Conservation (phyloP, 2,113 vertebrate species). For the Apaloderma vittatum region DNA sequence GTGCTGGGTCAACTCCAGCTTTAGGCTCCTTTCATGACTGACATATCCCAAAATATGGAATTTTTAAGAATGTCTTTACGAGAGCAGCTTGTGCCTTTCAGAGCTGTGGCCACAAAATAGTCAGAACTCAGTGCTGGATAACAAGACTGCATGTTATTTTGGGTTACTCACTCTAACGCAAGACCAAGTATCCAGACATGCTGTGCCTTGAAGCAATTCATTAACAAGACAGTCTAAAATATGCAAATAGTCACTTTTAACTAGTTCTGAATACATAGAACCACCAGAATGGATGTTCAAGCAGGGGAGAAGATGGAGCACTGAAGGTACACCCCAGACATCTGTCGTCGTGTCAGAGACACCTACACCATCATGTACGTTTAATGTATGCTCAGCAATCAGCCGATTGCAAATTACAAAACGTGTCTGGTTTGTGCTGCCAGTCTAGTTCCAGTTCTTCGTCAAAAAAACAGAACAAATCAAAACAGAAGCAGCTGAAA, state of each 20-base stretch:
- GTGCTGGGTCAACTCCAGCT: background rate
- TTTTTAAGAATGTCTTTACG: rapidly evolving
- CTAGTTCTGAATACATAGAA: background rate
- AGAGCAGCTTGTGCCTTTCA: background rate
- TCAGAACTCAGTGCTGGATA: background rate
- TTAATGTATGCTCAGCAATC: background rate
- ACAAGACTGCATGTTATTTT: rapidly evolving
- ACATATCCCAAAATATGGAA: rapidly evolving
- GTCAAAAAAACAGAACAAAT: background rate
- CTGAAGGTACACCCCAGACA: background rate
- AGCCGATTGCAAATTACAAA: background rate
- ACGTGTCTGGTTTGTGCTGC: background rate
- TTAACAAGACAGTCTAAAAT: background rate
- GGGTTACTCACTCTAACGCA: background rate
- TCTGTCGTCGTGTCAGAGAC: background rate
- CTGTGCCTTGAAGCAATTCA: rapidly evolving
- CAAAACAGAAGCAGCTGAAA: background rate
- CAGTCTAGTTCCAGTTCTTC: background rate
- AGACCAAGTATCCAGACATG: rapidly evolving
- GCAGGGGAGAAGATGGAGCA: background rate
- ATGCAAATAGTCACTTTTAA: background rate
- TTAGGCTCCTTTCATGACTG: rapidly evolving
- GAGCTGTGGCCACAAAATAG: background rate
- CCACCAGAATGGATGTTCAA: background rate
- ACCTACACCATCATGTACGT: rapidly evolving